Percentiles rank a stretch among this genome's conserved stretches.
Conservation (phyloP, 1,140 invertebrate species). For the Drosophila tropicalis region DNA sequence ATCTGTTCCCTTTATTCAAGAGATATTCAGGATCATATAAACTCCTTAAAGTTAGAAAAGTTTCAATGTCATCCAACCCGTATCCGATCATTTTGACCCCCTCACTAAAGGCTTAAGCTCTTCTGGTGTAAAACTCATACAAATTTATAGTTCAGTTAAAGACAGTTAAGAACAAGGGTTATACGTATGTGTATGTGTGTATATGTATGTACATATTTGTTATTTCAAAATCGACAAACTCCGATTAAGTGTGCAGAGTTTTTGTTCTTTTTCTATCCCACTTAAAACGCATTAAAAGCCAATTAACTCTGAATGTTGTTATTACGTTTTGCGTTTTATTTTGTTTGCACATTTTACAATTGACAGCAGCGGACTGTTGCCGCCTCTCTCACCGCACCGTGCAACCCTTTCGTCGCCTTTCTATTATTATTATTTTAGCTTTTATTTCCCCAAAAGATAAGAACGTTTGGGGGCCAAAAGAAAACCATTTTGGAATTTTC, state of each 20-base stretch:
- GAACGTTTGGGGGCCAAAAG: not conserved
- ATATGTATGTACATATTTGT: too few species aligned
- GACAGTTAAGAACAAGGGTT: too few species aligned
- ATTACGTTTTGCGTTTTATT: conserved; percentile 12
- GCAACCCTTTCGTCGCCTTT: not conserved
- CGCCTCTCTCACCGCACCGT: too few species aligned
- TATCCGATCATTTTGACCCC: too few species aligned
- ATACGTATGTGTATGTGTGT: too few species aligned
- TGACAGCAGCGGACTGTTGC: not conserved
- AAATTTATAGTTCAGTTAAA: too few species aligned
- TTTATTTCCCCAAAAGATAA: conserved; percentile 9
- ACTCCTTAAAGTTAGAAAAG: too few species aligned
- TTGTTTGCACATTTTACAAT: conserved; percentile 13
- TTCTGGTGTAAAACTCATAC: too few species aligned
- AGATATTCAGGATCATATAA: too few species aligned
- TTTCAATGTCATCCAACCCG: too few species aligned
- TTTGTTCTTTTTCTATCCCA: not conserved
- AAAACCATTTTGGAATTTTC: not conserved
- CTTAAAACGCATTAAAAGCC: not conserved
- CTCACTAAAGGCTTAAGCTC: too few species aligned
- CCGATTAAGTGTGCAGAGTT: not conserved
- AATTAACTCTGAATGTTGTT: not conserved
- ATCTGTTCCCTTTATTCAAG: too few species aligned
- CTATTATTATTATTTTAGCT: not conserved
- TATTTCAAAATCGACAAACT: not conserved